A percentile compares a stretch with the other conserved stretches of the same genome.
phyloP scores from a whole-genome alignment of 1,140 invertebrate genomes.

The Branchinecta lynchi region DNA sequence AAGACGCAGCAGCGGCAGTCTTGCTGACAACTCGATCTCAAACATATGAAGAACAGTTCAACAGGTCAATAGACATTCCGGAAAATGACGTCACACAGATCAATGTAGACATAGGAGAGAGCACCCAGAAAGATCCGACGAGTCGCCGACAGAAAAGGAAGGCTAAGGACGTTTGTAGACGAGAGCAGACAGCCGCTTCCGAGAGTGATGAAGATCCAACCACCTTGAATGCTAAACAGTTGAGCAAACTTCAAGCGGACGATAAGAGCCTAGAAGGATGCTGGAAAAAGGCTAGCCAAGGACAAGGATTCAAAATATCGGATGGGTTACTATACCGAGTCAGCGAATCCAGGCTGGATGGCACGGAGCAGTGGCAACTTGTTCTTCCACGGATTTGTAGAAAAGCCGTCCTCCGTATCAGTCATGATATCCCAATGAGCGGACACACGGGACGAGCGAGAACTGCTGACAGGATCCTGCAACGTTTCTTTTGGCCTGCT shows the following conservation, averaged over 20 bases:
- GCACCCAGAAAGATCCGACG: background rate
- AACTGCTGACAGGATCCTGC: conserved; percentile 16
- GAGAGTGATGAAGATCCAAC: background rate
- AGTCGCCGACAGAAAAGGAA: background rate
- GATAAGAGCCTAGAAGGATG: background rate
- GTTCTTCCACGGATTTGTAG: background rate
- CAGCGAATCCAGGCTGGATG: background rate
- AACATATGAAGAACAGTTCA: background rate
- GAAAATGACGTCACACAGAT: background rate
- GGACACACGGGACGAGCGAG: conserved; percentile 21
- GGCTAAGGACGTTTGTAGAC: background rate
- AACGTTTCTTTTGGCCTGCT: conserved; percentile 21
- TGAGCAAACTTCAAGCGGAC: background rate
- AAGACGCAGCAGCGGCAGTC: background rate
- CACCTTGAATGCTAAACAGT: background rate
- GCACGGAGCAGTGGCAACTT: background rate
- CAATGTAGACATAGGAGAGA: background rate
- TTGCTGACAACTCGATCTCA: background rate
- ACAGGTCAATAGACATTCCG: background rate
- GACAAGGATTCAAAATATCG: background rate
- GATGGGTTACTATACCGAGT: background rate
- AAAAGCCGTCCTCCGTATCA: background rate
- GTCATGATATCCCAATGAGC: background rate
- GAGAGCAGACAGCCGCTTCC: background rate
- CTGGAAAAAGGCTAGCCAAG: background rate